phyloP scores from a whole-genome alignment of 1,140 invertebrate species.

The Nilaparvata lugens region DNA sequence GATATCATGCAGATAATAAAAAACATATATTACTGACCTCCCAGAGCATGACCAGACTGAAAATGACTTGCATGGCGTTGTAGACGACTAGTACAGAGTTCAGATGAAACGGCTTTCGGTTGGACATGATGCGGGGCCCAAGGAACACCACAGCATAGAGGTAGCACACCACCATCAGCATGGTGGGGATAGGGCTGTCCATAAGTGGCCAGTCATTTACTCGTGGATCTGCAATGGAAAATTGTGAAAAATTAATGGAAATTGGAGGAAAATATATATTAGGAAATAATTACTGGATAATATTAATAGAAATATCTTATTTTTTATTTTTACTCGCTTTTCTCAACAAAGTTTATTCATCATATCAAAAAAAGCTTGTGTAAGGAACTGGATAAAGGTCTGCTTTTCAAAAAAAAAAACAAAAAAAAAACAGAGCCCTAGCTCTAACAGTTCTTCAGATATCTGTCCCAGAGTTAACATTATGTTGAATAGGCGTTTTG shows the following conservation, averaged over 20 bases:
- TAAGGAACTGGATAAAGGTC: too few relatives aligned
- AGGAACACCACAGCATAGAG: conserved; percentile 68
- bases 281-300: not conserved
- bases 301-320: not conserved
- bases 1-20: too few relatives aligned
- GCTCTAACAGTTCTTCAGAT: too few relatives aligned
- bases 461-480: too few relatives aligned
- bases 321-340: not conserved
- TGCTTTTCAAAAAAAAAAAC: too few relatives aligned
- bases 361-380: too few relatives aligned
- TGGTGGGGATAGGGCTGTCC: conserved; percentile 76
- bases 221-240: conserved; percentile 59
- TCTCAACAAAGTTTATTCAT: too few relatives aligned
- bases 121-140: conserved; percentile 79
- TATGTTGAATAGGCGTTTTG: too few relatives aligned
- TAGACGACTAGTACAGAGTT: conserved; percentile 73
- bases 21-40: conserved; percentile 71
- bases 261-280: not conserved
- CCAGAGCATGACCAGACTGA: conserved; percentile 79
- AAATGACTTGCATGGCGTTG: conserved; percentile 80
- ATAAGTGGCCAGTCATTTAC: conserved; percentile 86
- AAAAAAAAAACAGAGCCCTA: too few relatives aligned
- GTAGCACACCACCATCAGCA: conserved; percentile 71
- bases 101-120: conserved; percentile 77
- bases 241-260: conserved; percentile 8